Evolutionary conservation across 2,113 vertebrate genomes (phyloP).

Genomic region (Platichthys flesus): DNA sequence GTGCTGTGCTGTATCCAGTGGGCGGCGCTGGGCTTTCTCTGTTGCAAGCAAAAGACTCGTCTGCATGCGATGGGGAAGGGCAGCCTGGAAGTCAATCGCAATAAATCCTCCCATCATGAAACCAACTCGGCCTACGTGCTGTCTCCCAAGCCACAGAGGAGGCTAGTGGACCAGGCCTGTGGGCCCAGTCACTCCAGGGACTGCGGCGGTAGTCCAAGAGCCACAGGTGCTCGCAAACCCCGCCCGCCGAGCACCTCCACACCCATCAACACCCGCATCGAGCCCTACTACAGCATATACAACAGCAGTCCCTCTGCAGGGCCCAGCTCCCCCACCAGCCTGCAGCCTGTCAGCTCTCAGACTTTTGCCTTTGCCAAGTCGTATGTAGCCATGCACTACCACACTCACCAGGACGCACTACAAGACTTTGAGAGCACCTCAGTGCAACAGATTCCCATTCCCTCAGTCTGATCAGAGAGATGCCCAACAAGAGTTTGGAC

Average conservation of each 20-base stretch:
- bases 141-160: slow-evolving; percentile 92
- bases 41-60: slow-evolving; percentile 93
- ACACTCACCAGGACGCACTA: slow-evolving; percentile 83
- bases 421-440: slow-evolving; percentile 87
- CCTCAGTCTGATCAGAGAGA: slow-evolving; percentile 83
- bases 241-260: slow-evolving; percentile 91
- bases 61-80: slow-evolving; percentile 93
- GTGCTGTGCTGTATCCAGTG: slow-evolving; percentile 91
- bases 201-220: slow-evolving; percentile 86
- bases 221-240: slow-evolving; percentile 82
- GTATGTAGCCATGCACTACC: slow-evolving; percentile 91
- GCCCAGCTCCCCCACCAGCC: slow-evolving; percentile 84
- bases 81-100: slow-evolving; percentile 93
- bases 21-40: slow-evolving; percentile 85
- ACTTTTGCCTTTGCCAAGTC: slow-evolving; percentile 88
- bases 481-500: slow-evolving; percentile 13
- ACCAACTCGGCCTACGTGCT: slow-evolving; percentile 95
- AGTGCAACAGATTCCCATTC: slow-evolving; percentile 88
- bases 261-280: slow-evolving; percentile 93
- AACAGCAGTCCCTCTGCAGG: slow-evolving; percentile 90
- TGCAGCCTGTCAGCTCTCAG: slow-evolving; percentile 85
- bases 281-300: slow-evolving; percentile 97
- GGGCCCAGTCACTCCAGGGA: slow-evolving; percentile 92
- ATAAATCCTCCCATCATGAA: slow-evolving; percentile 97
- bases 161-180: slow-evolving; percentile 92